Evolutionary conservation across 2,797 vertebrate species (phyloP).

Genomic region (Sardinella longiceps): DNA sequence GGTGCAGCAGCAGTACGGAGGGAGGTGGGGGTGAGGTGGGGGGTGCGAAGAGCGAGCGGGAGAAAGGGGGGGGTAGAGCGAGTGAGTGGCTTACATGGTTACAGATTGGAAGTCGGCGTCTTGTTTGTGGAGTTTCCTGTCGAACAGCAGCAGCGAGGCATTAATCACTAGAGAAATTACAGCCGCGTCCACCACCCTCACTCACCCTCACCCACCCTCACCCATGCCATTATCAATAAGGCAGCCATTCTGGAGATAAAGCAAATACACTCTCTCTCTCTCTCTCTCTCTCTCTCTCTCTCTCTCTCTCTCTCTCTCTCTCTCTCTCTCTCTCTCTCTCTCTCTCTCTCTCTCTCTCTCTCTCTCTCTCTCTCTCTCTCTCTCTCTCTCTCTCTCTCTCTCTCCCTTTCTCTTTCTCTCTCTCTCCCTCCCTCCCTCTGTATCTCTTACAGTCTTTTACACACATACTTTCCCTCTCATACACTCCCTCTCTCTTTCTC

Average conservation of each 20-base stretch:
- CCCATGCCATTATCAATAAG: slow-evolving; percentile 93
- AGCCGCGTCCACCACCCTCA: slow-evolving; percentile 65
- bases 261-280: slow-evolving; percentile 90
- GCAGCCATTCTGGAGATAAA: slow-evolving; percentile 92
- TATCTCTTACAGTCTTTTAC: slow-evolving; percentile 69
- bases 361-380: slow-evolving; percentile 73
- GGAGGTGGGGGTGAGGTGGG: not conserved
- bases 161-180: slow-evolving; percentile 99
- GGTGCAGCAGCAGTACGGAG: slow-evolving; percentile 53
- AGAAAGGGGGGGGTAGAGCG: not conserved
- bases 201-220: slow-evolving; percentile 73
- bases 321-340: slow-evolving; percentile 36
- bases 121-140: slow-evolving; percentile 87
- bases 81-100: slow-evolving; percentile 49
- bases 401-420: slow-evolving; percentile 75
- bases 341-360: slow-evolving; percentile 74
- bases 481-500: slow-evolving; percentile 73
- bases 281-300: slow-evolving; percentile 72
- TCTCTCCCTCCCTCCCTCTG: slow-evolving; percentile 66
- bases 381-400: slow-evolving; percentile 33
- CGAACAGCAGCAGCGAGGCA: slow-evolving; percentile 80
- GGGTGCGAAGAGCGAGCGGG: not conserved
- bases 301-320: slow-evolving; percentile 33
- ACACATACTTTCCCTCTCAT: slow-evolving; percentile 76
- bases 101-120: slow-evolving; percentile 59